These are phyloP conservation scores for Ectropis grisescens DNA, from an alignment of 1,140 invertebrate species.

Conservation along the genomic window DNA sequence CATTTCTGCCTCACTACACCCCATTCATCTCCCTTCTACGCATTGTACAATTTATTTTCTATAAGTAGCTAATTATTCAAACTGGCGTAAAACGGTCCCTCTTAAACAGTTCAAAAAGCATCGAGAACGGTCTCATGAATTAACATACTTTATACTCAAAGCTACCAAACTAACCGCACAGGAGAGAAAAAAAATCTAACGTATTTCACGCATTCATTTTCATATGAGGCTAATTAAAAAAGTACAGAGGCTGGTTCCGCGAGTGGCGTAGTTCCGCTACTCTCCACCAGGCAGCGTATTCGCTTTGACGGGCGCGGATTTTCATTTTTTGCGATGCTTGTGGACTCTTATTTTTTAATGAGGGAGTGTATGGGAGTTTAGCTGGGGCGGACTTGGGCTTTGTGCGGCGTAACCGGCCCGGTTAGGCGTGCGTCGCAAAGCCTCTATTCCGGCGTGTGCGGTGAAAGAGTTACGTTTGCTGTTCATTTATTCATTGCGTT, in stretches of 20 bases:
- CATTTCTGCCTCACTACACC: constrained; percentile 7
- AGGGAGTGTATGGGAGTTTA: constrained; percentile 52
- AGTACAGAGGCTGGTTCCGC: constrained; percentile 59
- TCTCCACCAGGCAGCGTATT: constrained; percentile 54
- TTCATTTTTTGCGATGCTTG: constrained; percentile 48
- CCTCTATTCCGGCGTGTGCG: constrained; percentile 25
- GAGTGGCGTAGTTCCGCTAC: constrained; percentile 63
- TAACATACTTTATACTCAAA: constrained; percentile 67
- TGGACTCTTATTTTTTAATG: constrained; percentile 64
- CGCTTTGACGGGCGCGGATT: constrained; percentile 54
- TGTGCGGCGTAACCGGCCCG: constrained; percentile 17
- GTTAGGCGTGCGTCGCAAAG: constrained; percentile 19
- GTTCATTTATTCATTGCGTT: constrained; percentile 44
- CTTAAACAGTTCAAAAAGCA: constrained; percentile 48
- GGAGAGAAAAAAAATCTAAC: constrained; percentile 54
- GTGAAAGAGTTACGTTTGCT: constrained; percentile 51
- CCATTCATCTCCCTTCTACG: constrained; percentile 5
- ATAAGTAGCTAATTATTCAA: too few species aligned
- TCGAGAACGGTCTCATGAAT: constrained; percentile 48
- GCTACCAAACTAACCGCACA: constrained; percentile 58
- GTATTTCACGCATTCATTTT: constrained; percentile 61
- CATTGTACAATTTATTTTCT: constrained; percentile 7
- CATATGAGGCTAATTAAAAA: constrained; percentile 68
- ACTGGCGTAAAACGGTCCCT: constrained; percentile 26
- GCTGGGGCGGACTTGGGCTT: constrained; percentile 36